phyloP scores from a whole-genome alignment of 2,888 invertebrate species.

The Rhamphomyia laevipes region DNA sequence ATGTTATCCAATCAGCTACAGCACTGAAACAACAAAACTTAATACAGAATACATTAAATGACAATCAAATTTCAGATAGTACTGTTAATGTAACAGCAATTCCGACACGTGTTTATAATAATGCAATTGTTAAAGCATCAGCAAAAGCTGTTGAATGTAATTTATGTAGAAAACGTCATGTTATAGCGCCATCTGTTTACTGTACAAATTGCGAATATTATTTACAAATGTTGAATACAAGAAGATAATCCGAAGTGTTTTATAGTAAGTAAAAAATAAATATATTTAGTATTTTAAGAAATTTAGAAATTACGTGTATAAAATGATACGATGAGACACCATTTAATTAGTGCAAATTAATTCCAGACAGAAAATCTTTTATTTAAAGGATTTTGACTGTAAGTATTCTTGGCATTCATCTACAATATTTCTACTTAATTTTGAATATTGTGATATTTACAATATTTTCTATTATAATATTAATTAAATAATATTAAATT shows the following conservation, averaged over 20 bases:
- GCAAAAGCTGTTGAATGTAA: conserved; percentile 62
- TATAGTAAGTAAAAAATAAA: no score
- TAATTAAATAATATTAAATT: background rate
- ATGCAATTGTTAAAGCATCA: conserved; percentile 38
- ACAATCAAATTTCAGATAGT: conserved; percentile 27
- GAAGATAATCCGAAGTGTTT: conserved; percentile 23
- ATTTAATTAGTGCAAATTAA: no score
- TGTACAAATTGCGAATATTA: conserved; percentile 89
- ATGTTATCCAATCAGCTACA: conserved; percentile 17
- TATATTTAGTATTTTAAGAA: no score
- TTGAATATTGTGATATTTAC: conserved; percentile 16
- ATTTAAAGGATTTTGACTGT: no score
- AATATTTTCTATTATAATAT: conserved; percentile 9
- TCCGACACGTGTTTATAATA: conserved; percentile 38
- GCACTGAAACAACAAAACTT: conserved; percentile 5
- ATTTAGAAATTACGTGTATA: no score
- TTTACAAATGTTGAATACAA: conserved; percentile 50
- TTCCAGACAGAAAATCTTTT: no score
- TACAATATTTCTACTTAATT: conserved; percentile 1
- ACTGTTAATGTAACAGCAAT: conserved; percentile 31
- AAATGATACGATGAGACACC: no score
- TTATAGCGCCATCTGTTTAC: conserved; percentile 65
- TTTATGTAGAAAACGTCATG: conserved; percentile 75
- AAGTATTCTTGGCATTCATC: background rate
- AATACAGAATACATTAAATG: conserved; percentile 25